These are phyloP conservation scores for Pseudorhombus dupliciocellatus DNA, from an alignment of 2,113 vertebrate species.

Conservation along the genomic window DNA sequence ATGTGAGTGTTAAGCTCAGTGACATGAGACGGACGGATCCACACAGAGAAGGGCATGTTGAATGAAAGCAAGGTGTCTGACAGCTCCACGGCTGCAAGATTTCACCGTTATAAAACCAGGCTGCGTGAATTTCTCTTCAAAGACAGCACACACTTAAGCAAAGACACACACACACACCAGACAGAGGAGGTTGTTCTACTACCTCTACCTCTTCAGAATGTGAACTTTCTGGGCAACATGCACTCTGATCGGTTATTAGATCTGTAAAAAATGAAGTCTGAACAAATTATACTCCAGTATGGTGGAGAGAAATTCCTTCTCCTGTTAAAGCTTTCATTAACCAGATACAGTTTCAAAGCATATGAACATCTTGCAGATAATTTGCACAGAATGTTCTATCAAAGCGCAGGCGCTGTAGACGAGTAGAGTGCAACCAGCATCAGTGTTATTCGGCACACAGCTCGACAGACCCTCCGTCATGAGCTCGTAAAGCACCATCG, in stretches of 20 bases:
- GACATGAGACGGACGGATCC: slow-evolving; percentile 65
- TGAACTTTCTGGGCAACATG: too few species aligned
- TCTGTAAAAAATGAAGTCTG: too few species aligned
- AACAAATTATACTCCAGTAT: too few species aligned
- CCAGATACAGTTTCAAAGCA: too few species aligned
- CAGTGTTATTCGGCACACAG: not conserved
- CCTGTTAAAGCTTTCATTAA: too few species aligned
- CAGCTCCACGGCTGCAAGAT: slow-evolving; percentile 40
- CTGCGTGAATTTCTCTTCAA: slow-evolving; percentile 42
- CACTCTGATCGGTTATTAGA: too few species aligned
- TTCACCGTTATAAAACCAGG: slow-evolving; percentile 34
- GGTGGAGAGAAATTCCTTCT: too few species aligned
- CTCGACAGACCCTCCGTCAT: not conserved
- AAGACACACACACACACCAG: not conserved
- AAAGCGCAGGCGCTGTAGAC: not conserved
- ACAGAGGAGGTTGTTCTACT: too few species aligned
- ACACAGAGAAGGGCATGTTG: slow-evolving; percentile 55
- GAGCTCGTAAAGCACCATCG: not conserved
- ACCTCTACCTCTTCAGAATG: too few species aligned
- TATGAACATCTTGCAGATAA: too few species aligned
- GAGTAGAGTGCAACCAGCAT: not conserved
- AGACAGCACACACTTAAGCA: slow-evolving; percentile 13
- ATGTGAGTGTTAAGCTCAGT: slow-evolving; percentile 43
- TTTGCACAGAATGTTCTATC: not conserved
- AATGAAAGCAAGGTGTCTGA: slow-evolving; percentile 59